These are phyloP conservation scores for Mus spicilegus DNA, from an alignment of 2,113 vertebrate genomes.

Conservation along the genomic window DNA sequence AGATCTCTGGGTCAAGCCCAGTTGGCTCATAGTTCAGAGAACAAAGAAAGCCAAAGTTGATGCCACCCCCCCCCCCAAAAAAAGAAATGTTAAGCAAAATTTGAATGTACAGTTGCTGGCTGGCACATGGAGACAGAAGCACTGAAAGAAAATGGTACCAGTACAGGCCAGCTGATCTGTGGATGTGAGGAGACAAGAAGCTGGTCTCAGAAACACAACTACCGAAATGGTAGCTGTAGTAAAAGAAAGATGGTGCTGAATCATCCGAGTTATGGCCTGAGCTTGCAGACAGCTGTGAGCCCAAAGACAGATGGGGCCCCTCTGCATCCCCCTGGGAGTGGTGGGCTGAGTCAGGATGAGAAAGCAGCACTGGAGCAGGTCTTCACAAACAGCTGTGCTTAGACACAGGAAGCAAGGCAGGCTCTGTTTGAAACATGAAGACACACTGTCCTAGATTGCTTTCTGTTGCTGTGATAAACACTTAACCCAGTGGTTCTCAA, in stretches of 20 bases:
- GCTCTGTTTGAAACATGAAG: not conserved
- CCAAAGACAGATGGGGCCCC: not conserved
- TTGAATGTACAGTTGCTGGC: not conserved
- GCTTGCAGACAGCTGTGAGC: not conserved
- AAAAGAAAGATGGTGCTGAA: not conserved
- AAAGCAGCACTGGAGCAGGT: not conserved
- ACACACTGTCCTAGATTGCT: not conserved
- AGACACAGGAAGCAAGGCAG: not conserved
- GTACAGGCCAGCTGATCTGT: not conserved
- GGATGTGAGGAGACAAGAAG: not conserved
- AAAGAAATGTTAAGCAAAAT: not conserved
- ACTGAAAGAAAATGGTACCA: not conserved
- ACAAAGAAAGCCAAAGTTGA: not conserved
- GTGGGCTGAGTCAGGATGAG: not conserved
- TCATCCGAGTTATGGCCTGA: not conserved
- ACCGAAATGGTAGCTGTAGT: not conserved
- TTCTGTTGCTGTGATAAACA: not conserved
- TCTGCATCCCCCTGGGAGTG: not conserved
- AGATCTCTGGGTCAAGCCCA: not conserved
- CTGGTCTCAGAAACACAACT: constrained; percentile 33
- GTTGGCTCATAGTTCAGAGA: not conserved
- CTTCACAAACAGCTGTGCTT: constrained; percentile 21
- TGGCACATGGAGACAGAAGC: not conserved
- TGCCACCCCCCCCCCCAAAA: not conserved
- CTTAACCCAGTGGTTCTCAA: not conserved